phyloP scores from a whole-genome alignment of 2,888 invertebrate species.

The Orthosia gothica region DNA sequence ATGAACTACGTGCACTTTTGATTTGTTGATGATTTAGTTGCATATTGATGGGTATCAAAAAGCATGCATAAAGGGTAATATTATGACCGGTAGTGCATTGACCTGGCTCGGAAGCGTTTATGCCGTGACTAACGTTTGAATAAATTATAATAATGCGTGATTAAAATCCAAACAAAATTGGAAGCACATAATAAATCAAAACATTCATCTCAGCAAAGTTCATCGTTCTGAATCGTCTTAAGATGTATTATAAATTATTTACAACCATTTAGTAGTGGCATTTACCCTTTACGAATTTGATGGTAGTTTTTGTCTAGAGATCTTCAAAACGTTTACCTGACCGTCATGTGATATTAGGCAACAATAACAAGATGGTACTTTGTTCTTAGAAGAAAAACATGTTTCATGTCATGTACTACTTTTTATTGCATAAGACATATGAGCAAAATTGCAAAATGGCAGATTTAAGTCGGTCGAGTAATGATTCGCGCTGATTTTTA shows the following conservation, averaged over 20 bases:
- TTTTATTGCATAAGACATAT: slow-evolving; percentile 81
- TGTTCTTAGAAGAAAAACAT: slow-evolving; percentile 65
- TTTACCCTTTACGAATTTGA: background rate
- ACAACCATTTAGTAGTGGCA: background rate
- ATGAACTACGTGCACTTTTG: slow-evolving; percentile 51
- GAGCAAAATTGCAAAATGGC: slow-evolving; percentile 77
- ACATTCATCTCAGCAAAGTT: slow-evolving; percentile 65
- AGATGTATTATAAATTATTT: slow-evolving; percentile 14
- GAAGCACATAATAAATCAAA: slow-evolving; percentile 70
- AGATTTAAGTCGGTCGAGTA: slow-evolving; percentile 84
- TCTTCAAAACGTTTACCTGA: slow-evolving; percentile 11
- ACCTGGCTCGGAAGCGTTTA: slow-evolving; percentile 68
- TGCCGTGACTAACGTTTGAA: slow-evolving; percentile 65
- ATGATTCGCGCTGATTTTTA: slow-evolving; percentile 85
- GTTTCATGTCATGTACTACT: slow-evolving; percentile 74
- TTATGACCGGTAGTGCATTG: slow-evolving; percentile 72
- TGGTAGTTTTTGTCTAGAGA: slow-evolving; percentile 2
- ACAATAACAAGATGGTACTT: slow-evolving; percentile 55
- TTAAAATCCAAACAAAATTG: slow-evolving; percentile 70
- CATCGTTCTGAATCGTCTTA: slow-evolving; percentile 47
- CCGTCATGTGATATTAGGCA: slow-evolving; percentile 40
- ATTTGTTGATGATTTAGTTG: slow-evolving; percentile 57
- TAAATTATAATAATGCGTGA: slow-evolving; percentile 63
- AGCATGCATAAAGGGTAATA: slow-evolving; percentile 60
- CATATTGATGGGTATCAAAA: slow-evolving; percentile 69